phyloP scores from a whole-genome alignment of 2,797 vertebrate genomes.

The Acipenser transmontanus region DNA sequence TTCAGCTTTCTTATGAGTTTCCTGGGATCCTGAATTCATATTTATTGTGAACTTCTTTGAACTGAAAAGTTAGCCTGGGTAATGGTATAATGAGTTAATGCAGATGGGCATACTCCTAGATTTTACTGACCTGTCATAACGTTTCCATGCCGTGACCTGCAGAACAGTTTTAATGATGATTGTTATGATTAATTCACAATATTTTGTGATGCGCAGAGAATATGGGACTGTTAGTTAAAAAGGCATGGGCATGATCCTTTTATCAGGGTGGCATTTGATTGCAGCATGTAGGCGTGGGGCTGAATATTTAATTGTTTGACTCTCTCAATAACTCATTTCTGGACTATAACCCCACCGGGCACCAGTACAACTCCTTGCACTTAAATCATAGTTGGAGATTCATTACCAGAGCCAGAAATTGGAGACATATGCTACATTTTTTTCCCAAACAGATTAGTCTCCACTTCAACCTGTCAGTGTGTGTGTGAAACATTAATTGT shows the following conservation, averaged over 20 bases:
- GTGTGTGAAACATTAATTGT: constrained; percentile 1
- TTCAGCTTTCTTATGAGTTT: too few relatives aligned
- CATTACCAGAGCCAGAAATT: background rate
- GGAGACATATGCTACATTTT: background rate
- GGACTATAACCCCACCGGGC: background rate
- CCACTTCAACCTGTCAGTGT: background rate
- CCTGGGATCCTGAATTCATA: too few relatives aligned
- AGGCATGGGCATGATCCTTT: background rate
- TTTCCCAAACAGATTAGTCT: background rate
- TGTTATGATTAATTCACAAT: background rate
- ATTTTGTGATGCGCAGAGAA: background rate
- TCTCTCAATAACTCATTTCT: background rate
- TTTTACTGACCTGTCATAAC: background rate
- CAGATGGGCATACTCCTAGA: background rate
- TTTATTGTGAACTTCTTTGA: background rate
- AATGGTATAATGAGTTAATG: background rate
- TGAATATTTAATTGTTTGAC: background rate
- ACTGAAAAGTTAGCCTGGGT: background rate
- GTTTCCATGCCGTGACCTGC: background rate
- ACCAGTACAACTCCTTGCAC: too few relatives aligned
- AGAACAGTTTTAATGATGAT: background rate
- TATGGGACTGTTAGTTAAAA: background rate
- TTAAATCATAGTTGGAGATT: background rate
- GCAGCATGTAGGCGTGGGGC: background rate
- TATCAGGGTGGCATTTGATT: background rate